These are phyloP conservation scores for Philereme vetulata DNA, from an alignment of 2,888 invertebrate species.

Conservation along the genomic window DNA sequence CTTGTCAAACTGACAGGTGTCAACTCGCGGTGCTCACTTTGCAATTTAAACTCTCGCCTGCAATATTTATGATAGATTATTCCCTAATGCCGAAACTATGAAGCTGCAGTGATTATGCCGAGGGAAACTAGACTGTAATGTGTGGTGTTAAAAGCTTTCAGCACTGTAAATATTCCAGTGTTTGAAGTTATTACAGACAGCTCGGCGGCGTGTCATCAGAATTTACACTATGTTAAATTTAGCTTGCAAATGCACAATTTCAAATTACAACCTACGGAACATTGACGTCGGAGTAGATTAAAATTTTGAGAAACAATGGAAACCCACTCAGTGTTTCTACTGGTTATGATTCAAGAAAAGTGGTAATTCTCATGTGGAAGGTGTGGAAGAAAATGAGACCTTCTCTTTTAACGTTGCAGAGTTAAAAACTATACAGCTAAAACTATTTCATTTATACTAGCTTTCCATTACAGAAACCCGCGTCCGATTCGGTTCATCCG, in stretches of 20 bases:
- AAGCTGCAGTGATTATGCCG: conserved; percentile 9
- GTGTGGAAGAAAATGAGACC: background rate
- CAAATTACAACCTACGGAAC: background rate
- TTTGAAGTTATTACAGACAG: conserved; percentile 30
- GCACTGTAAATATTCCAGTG: conserved; percentile 25
- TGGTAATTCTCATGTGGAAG: background rate
- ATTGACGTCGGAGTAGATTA: conserved; percentile 9
- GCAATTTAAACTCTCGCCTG: conserved; percentile 25
- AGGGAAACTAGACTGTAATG: conserved; percentile 22
- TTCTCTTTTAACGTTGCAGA: too few species aligned
- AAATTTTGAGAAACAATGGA: conserved; percentile 4
- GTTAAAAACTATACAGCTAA: too few species aligned
- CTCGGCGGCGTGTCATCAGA: too few species aligned
- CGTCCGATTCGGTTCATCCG: too few species aligned
- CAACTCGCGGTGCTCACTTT: conserved; percentile 26
- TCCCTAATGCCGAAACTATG: conserved; percentile 14
- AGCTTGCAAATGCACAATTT: conserved; percentile 20
- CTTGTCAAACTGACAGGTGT: conserved; percentile 37
- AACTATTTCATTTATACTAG: too few species aligned
- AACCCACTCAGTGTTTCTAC: background rate
- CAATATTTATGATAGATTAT: conserved; percentile 26
- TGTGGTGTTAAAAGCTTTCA: conserved; percentile 25
- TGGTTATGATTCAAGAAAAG: too few species aligned
- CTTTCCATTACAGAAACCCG: too few species aligned
- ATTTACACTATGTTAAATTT: conserved; percentile 26